Evolutionary conservation across 1,140 invertebrate genomes (phyloP), one percentile per base, ranked within the genome.

Genomic region (Tetranychus urticae): DNA sequence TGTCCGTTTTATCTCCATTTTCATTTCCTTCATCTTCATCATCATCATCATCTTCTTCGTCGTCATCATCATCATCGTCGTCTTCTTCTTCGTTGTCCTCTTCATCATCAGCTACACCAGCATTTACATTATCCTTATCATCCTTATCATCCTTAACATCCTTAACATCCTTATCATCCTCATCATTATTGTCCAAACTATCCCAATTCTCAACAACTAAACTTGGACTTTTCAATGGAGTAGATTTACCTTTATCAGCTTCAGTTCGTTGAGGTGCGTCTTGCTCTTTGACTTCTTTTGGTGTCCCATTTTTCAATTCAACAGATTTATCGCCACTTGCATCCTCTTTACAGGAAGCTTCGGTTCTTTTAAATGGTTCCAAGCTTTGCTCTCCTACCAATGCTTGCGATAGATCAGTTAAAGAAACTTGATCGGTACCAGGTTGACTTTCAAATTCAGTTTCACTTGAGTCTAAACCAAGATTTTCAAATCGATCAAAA

Each of bases 391-490:
- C 54, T 23, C 14, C 50, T 3, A 23, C 36, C 3, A 23, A 14
- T 34, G 31, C 23, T 56, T 61, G 50, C 1, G 60, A 61, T 2
- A 61, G 42, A 56, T 61, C 42, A 46, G 35, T 56, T 31, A 56
- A 42, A 39, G 50, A 61, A 2, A 35, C 23, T 39, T n/a, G 35
- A 35, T 42, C 33, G 4, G 36, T 39, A n/a, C 54, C 60, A 8
- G 60, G 60, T 46, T 61, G 60, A 33, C 48, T 55, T 55, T 61
- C 60, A 56, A 39, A 56, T 42, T 35, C 48, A 23, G n/a, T 55
- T 6, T 37, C 54, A 52, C 10, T 42, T 3, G 13, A 31, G 55
- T 31, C 34, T 34, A 56, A 13, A 5, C 13, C 14, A 56, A 12
- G 10, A 36, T 56, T 8, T 13, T 56, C 37, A 33, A 10, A 50